These are phyloP conservation scores for Mystacides longicornis DNA, from an alignment of 2,888 invertebrate species.

Conservation along the genomic window DNA sequence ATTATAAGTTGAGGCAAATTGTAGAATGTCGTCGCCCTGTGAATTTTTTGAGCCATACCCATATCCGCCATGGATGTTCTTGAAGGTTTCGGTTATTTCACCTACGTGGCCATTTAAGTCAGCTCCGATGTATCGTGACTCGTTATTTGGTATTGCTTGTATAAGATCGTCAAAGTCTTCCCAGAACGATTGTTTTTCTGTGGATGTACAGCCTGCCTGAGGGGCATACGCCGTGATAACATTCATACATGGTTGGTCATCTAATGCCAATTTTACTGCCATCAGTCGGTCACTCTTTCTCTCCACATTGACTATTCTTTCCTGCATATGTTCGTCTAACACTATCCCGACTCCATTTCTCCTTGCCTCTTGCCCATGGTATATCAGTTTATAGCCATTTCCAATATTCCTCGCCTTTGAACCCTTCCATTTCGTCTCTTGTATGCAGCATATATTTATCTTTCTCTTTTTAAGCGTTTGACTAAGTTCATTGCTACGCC, in stretches of 20 bases:
- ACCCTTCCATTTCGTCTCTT: too few species aligned
- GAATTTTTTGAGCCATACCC: background rate
- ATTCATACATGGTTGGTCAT: background rate
- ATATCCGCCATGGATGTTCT: background rate
- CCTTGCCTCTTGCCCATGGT: background rate
- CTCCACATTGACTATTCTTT: background rate
- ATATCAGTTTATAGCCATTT: background rate
- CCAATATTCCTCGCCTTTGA: too few species aligned
- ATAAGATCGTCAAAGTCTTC: background rate
- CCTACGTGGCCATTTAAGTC: conserved; percentile 1
- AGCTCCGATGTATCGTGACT: background rate
- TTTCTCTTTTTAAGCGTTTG: background rate
- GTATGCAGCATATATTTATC: too few species aligned
- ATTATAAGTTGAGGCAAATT: background rate
- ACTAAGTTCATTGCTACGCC: background rate
- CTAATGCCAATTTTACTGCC: background rate
- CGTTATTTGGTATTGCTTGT: background rate
- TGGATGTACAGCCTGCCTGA: background rate
- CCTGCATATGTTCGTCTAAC: background rate
- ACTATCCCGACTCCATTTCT: background rate
- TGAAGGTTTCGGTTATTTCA: background rate
- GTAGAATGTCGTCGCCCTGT: background rate
- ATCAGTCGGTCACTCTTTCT: background rate
- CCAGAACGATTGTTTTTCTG: background rate
- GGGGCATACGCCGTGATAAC: background rate